Evolutionary conservation across 1,140 invertebrate species (phyloP).

Genomic region (Drosophila oshimai): DNA sequence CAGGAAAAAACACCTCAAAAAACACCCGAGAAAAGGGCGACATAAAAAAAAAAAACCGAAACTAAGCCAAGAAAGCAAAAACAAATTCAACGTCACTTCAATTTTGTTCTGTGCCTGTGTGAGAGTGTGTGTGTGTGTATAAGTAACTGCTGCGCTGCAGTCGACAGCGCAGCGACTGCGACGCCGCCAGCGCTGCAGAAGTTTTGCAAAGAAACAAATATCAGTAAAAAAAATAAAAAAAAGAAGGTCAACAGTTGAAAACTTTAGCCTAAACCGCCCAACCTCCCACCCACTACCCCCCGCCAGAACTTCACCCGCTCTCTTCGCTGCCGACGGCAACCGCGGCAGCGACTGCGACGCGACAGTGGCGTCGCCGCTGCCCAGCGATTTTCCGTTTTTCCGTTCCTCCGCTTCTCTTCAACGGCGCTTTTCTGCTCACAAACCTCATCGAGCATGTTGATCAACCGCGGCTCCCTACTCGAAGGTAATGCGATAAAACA

Average conservation of each 20-base stretch:
- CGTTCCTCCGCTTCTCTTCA: constrained; percentile 37
- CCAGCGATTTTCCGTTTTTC: constrained; percentile 62
- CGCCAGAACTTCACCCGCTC: background rate
- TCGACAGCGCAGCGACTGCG: constrained; percentile 25
- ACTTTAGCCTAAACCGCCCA: background rate
- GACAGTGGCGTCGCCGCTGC: constrained; percentile 47
- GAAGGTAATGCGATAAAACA: constrained; percentile 51
- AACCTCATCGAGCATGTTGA: constrained; percentile 61
- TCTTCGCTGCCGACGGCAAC: background rate
- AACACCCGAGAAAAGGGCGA: background rate
- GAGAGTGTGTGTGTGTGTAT: constrained; percentile 2
- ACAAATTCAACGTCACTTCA: background rate
- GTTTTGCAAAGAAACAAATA: constrained; percentile 17
- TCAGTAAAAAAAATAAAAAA: constrained; percentile 19
- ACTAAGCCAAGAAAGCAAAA: constrained; percentile 9
- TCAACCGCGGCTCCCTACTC: constrained; percentile 65
- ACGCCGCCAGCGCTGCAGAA: constrained; percentile 24
- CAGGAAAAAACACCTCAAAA: background rate
- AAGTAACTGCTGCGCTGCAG: constrained; percentile 21
- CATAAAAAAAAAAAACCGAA: background rate
- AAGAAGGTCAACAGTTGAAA: constrained; percentile 59
- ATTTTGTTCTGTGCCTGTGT: constrained; percentile 13
- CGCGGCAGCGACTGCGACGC: constrained; percentile 1
- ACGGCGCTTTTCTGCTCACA: background rate
- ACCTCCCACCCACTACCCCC: background rate